These are phyloP conservation scores for Drosophila ananassae DNA, from an alignment of 1,140 invertebrate species.

Conservation along the genomic window DNA sequence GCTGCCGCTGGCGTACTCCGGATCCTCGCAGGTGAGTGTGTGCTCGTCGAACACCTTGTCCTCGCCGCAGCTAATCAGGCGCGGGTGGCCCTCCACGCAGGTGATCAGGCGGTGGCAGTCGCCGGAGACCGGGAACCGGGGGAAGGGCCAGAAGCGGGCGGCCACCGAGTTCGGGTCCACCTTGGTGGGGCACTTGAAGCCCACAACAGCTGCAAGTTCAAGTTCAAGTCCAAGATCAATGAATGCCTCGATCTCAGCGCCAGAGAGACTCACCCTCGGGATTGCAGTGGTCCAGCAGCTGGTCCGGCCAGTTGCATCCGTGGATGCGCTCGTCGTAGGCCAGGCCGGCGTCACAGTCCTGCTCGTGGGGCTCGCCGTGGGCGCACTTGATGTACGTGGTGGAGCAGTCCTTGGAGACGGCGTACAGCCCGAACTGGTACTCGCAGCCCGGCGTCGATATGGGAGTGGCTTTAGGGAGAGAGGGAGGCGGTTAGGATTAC, in stretches of 20 bases:
- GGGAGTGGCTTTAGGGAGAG: slow-evolving; percentile 87
- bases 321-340: slow-evolving; percentile 95
- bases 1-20: slow-evolving; percentile 75
- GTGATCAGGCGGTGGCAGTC: slow-evolving; percentile 94
- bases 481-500: background rate
- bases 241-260: too few relatives aligned
- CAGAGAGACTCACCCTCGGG: slow-evolving; percentile 88
- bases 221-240: too few relatives aligned
- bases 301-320: slow-evolving; percentile 96
- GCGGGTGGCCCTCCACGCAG: slow-evolving; percentile 93
- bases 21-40: slow-evolving; percentile 92
- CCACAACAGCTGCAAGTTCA: slow-evolving; percentile 87
- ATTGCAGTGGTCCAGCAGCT: slow-evolving; percentile 93
- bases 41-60: slow-evolving; percentile 93
- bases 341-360: slow-evolving; percentile 93
- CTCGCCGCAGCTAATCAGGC: slow-evolving; percentile 93
- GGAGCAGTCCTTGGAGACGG: slow-evolving; percentile 91
- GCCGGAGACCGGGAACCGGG: slow-evolving; percentile 92
- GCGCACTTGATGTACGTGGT: slow-evolving; percentile 94
- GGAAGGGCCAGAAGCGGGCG: slow-evolving; percentile 95
- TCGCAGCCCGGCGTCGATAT: slow-evolving; percentile 92
- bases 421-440: slow-evolving; percentile 95
- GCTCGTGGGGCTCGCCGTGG: slow-evolving; percentile 90
- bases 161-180: slow-evolving; percentile 90
- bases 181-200: slow-evolving; percentile 93